phyloP scores from a whole-genome alignment of 2,888 invertebrate genomes.

The Perizoma flavofasciatum region DNA sequence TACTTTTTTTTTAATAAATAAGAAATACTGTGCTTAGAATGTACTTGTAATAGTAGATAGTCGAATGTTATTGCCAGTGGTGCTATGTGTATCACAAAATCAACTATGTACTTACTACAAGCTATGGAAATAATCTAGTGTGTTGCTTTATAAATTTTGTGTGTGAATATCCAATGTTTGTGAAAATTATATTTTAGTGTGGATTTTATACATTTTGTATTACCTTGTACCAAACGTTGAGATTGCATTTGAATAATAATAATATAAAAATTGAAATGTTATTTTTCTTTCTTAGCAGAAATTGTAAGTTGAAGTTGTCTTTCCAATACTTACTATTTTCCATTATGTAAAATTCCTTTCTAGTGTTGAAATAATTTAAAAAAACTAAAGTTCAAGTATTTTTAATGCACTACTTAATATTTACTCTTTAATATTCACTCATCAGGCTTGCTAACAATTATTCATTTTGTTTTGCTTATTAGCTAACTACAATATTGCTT shows the following conservation, averaged over 20 bases:
- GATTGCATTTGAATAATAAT: slow-evolving; percentile 77
- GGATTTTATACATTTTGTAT: slow-evolving; percentile 82
- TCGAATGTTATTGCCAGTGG: slow-evolving; percentile 32
- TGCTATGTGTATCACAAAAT: slow-evolving; percentile 44
- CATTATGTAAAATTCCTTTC: too few relatives aligned
- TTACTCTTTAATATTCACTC: slow-evolving; percentile 14
- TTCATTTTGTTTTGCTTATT: slow-evolving; percentile 21
- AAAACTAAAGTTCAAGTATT: not conserved
- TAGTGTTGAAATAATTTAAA: not conserved
- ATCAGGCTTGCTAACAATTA: slow-evolving; percentile 24
- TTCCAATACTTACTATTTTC: not conserved
- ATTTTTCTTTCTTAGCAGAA: slow-evolving; percentile 47
- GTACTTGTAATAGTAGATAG: slow-evolving; percentile 22
- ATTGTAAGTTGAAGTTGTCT: not conserved
- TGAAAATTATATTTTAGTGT: slow-evolving; percentile 60
- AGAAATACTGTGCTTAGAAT: slow-evolving; percentile 20
- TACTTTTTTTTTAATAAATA: not conserved
- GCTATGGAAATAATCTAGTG: slow-evolving; percentile 37
- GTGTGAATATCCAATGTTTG: slow-evolving; percentile 66
- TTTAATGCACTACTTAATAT: slow-evolving; percentile 8
- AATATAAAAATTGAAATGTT: slow-evolving; percentile 60
- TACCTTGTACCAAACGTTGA: slow-evolving; percentile 79
- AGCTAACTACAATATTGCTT: slow-evolving; percentile 21
- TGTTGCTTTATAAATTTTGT: slow-evolving; percentile 58
- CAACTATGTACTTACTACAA: slow-evolving; percentile 48